A percentile compares a stretch with the other conserved stretches of the same genome.
Evolutionary conservation across 2,888 invertebrate genomes (phyloP).

Genomic region (Leptopilina syphax): DNA sequence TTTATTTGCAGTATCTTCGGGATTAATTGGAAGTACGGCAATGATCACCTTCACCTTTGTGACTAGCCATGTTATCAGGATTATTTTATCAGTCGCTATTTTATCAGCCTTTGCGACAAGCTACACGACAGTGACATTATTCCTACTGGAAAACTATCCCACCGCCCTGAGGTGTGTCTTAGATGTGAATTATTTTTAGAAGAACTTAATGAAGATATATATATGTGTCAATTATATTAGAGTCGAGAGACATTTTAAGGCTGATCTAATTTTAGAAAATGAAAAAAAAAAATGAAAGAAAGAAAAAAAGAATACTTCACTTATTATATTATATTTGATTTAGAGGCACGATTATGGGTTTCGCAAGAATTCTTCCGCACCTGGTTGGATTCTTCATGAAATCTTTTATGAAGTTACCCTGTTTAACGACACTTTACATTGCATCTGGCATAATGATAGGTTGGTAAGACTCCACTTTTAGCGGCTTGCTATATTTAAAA

Average conservation of each 20-base stretch:
- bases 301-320: too few relatives aligned
- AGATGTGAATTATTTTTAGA: slow-evolving; percentile 9
- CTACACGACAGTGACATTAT: slow-evolving; percentile 57
- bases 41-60: slow-evolving; percentile 56
- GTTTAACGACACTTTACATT: slow-evolving; percentile 55
- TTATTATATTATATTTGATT: slow-evolving; percentile 41
- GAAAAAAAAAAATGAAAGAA: neutral
- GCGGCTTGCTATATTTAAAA: slow-evolving; percentile 35
- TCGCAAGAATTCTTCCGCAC: slow-evolving; percentile 61
- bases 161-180: slow-evolving; percentile 63
- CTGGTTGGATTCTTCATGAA: slow-evolving; percentile 57
- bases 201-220: slow-evolving; percentile 44
- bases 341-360: slow-evolving; percentile 63
- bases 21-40: slow-evolving; percentile 58
- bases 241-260: slow-evolving; percentile 38
- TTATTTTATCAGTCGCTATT: slow-evolving; percentile 56
- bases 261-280: slow-evolving; percentile 25
- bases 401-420: slow-evolving; percentile 53
- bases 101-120: slow-evolving; percentile 61
- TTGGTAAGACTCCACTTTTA: slow-evolving; percentile 40
- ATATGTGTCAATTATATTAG: slow-evolving; percentile 11
- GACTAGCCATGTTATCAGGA: slow-evolving; percentile 40
- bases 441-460: slow-evolving; percentile 58
- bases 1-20: slow-evolving; percentile 57
- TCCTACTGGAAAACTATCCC: slow-evolving; percentile 65